phyloP scores from a whole-genome alignment of 2,888 invertebrate genomes.

The Chymomyza fuscimana region DNA sequence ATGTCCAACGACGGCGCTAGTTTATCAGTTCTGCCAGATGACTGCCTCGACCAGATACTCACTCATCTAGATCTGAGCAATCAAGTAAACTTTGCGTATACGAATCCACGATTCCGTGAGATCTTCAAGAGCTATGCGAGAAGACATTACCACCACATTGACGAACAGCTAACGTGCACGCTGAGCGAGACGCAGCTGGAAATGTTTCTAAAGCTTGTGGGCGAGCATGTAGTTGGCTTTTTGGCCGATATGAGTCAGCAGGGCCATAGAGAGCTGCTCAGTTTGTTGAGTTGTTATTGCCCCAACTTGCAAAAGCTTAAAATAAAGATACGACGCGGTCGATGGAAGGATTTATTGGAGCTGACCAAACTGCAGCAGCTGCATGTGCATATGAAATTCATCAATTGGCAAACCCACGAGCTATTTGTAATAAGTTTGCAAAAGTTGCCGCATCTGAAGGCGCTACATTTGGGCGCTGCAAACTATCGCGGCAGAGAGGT shows the following conservation, averaged over 20 bases:
- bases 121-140: not conserved
- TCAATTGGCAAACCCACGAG: not conserved
- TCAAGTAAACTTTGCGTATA: not conserved
- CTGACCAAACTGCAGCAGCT: not conserved
- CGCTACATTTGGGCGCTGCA: not conserved
- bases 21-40: not conserved
- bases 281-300: not conserved
- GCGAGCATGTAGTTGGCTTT: not conserved
- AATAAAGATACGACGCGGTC: not conserved
- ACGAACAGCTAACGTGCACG: not conserved
- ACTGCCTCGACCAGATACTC: not conserved
- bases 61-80: not conserved
- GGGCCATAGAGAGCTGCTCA: not conserved
- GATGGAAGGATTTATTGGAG: not conserved
- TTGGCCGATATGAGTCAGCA: conserved; percentile 1
- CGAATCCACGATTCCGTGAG: not conserved
- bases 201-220: not conserved
- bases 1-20: not conserved
- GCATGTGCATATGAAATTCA: not conserved
- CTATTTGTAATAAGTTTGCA: not conserved
- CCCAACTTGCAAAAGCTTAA: not conserved
- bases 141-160: not conserved
- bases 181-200: not conserved
- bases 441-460: not conserved
- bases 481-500: not conserved